Conservation (phyloP, 2,113 vertebrate species). For the Poeciliopsis occidentalis region DNA sequence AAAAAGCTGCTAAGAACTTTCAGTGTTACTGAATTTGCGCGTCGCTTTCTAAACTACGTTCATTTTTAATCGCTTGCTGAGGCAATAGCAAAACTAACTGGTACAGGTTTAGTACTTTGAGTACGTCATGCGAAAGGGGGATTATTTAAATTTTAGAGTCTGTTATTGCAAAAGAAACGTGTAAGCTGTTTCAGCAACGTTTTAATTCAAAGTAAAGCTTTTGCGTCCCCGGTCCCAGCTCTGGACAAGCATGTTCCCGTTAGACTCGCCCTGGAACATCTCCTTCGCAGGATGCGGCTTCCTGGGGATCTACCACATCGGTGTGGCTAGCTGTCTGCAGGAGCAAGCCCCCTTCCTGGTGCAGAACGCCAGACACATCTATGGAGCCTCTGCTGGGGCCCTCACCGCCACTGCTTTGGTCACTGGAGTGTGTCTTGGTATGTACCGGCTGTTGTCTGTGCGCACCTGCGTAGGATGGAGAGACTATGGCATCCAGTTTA, state of each 20-base stretch:
- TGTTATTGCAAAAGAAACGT: neutral
- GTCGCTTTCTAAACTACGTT: neutral
- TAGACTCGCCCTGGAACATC: slow-evolving; percentile 91
- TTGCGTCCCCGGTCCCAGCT: neutral
- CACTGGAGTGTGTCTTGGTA: slow-evolving; percentile 89
- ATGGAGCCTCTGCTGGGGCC: slow-evolving; percentile 94
- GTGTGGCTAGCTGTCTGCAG: slow-evolving; percentile 92
- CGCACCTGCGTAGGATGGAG: neutral
- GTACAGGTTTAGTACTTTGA: neutral
- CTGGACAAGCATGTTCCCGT: slow-evolving; percentile 85
- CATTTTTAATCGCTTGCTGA: neutral
- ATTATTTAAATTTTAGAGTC: neutral
- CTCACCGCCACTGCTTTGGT: slow-evolving; percentile 90
- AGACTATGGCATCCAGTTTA: too few relatives aligned
- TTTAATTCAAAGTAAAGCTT: neutral
- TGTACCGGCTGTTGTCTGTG: slow-evolving; percentile 34
- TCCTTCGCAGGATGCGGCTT: slow-evolving; percentile 98
- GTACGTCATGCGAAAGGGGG: neutral
- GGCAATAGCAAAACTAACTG: too few relatives aligned
- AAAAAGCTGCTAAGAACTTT: too few relatives aligned
- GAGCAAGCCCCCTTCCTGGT: slow-evolving; percentile 93
- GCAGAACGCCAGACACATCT: slow-evolving; percentile 88
- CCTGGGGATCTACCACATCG: slow-evolving; percentile 94
- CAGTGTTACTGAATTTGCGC: too few relatives aligned
- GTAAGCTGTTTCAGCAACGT: neutral